phyloP scores from a whole-genome alignment of 1,140 invertebrate genomes.

The Micrasema longulum region DNA sequence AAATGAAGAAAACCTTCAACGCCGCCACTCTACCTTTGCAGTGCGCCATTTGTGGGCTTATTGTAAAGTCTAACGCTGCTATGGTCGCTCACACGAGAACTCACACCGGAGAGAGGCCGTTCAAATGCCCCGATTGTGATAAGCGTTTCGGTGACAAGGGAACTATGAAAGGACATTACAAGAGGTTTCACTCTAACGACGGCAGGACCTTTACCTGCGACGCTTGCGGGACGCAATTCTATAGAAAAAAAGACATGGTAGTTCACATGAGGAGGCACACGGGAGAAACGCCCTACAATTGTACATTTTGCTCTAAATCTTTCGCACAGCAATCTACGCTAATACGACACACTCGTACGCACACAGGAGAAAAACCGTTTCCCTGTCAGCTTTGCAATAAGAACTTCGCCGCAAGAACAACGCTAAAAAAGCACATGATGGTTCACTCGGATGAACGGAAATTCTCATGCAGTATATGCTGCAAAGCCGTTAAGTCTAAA shows the following conservation, averaged over 20 bases:
- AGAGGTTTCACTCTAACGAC: slow-evolving; percentile 64
- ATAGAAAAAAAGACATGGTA: slow-evolving; percentile 62
- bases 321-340: slow-evolving; percentile 46
- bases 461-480: slow-evolving; percentile 77
- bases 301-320: slow-evolving; percentile 30
- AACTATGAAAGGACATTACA: slow-evolving; percentile 64
- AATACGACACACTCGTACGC: slow-evolving; percentile 72
- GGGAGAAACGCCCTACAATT: slow-evolving; percentile 45
- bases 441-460: slow-evolving; percentile 75
- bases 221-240: slow-evolving; percentile 63
- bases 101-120: slow-evolving; percentile 69
- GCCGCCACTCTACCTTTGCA: slow-evolving; percentile 4
- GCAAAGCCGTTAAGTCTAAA: slow-evolving; percentile 71
- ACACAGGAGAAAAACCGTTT: slow-evolving; percentile 80
- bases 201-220: slow-evolving; percentile 58
- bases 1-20: slow-evolving; percentile 7
- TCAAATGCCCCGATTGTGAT: slow-evolving; percentile 68
- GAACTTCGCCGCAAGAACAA: slow-evolving; percentile 67
- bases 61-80: slow-evolving; percentile 20
- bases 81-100: slow-evolving; percentile 72
- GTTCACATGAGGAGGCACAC: slow-evolving; percentile 56
- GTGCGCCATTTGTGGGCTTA: slow-evolving; percentile 41
- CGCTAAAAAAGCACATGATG: slow-evolving; percentile 65
- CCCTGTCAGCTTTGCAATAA: slow-evolving; percentile 74
- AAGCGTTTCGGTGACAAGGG: slow-evolving; percentile 68